These are phyloP conservation scores for Dendrophyllia cribrosa DNA, from an alignment of 64 coral and sea anemone genomes.

Conservation along the genomic window DNA sequence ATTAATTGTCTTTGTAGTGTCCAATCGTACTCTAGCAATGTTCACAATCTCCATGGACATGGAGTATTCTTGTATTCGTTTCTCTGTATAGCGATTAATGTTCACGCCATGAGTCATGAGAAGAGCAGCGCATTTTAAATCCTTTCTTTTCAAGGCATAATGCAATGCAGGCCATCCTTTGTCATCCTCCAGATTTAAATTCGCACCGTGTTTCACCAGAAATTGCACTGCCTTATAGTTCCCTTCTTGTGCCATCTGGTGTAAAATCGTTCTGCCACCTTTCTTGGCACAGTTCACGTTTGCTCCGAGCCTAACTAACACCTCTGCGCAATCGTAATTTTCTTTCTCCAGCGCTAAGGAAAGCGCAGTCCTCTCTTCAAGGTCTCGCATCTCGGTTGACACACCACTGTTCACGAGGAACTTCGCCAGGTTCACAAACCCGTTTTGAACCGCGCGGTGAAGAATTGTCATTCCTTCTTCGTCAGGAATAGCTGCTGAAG, in stretches of 20 bases:
- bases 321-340: constrained; percentile 62
- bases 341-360: constrained; percentile 57
- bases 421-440: constrained; percentile 22
- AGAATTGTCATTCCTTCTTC: constrained; percentile 53
- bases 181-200: constrained; percentile 54
- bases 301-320: constrained; percentile 43
- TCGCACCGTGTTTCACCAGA: constrained; percentile 43
- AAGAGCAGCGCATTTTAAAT: constrained; percentile 68
- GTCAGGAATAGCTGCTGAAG: constrained; percentile 24
- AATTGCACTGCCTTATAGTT: constrained; percentile 55
- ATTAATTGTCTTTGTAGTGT: not conserved
- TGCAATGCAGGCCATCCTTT: constrained; percentile 70
- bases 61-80: constrained; percentile 65
- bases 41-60: constrained; percentile 61
- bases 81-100: constrained; percentile 51
- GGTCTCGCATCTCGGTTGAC: constrained; percentile 57
- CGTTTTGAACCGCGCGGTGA: constrained; percentile 60
- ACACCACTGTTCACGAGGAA: constrained; percentile 60
- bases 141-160: constrained; percentile 47
- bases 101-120: constrained; percentile 48
- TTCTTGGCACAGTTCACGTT: constrained; percentile 42
- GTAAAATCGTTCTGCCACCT: constrained; percentile 51
- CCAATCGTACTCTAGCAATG: constrained; percentile 35
- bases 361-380: constrained; percentile 47
- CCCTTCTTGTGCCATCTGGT: constrained; percentile 45